Evolutionary conservation across 1,140 invertebrate species (phyloP), one percentile per base, ranked within the genome.

Genomic region (Lepidurus packardi): DNA sequence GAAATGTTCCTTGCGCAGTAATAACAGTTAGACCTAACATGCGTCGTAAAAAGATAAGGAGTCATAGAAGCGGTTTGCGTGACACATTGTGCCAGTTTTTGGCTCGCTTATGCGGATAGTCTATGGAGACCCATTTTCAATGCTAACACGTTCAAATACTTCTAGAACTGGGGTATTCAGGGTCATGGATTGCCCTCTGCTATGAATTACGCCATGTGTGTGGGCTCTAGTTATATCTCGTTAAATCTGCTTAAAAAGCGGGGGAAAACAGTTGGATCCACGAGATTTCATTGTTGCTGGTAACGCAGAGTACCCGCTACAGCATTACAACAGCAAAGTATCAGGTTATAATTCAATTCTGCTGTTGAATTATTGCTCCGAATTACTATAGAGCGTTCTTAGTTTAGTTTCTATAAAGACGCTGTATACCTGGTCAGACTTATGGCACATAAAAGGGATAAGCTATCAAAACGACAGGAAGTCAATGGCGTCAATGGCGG

Each of bases 31-130:
- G 53, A 65, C 16, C 53, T 65, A 65, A 65, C 53, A 65, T 65
- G 21, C 53, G n/a, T 21, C 53, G 53, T 65, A n/a, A 65, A 34
- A 65, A 65, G 53, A 65, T 65, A 65, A 65, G 13, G 53, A 65
- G 53, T 21, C 53, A 7, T 65, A 9, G 16, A 65, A 65, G 21
- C 6, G 16, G 21, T 13, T 65, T 65, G 53, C 53, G 53, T 65
- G 53, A 65, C 53, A 65, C 53, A 65, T 65, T 65, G 16, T n/a
- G 21, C 9, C 16, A 65, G 53, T 65, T 21, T 7, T 13, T 7
- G 7, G 53, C 53, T 16, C 13, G 7, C 21, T 65, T 65, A 7
- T 13, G 16, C 7, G 6, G 13, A 21, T 21, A 10, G 21, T 65
- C 21, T 16, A 65, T 1, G 9, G 0, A 65, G 21, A n/a, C 53